Percentiles rank a stretch among this genome's conserved stretches.
Conservation (phyloP, 1,140 invertebrate genomes). For the Drosophila paulistorum region DNA sequence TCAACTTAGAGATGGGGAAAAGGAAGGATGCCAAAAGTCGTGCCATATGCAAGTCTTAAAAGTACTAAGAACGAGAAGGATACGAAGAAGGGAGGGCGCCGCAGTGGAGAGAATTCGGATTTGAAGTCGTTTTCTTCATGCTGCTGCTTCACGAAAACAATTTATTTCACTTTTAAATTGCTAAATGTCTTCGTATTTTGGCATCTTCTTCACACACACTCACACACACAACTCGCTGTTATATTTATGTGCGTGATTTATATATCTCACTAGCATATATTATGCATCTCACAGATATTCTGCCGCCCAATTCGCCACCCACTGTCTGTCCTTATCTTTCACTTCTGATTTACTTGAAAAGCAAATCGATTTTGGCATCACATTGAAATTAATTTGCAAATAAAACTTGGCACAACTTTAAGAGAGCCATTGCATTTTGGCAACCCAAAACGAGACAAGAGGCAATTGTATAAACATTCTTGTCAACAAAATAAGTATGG, state of each 20-base stretch:
- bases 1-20: constrained; percentile 20
- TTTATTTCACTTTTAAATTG: constrained; percentile 76
- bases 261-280: constrained; percentile 34
- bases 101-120: background rate
- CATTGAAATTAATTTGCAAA: constrained; percentile 67
- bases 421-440: constrained; percentile 24
- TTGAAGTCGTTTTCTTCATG: background rate
- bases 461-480: constrained; percentile 36
- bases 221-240: constrained; percentile 7
- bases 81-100: background rate
- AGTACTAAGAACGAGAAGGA: constrained; percentile 11
- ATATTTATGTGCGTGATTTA: constrained; percentile 64
- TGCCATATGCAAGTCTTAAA: constrained; percentile 47
- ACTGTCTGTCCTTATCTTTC: constrained; percentile 6
- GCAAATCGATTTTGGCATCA: constrained; percentile 63
- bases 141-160: constrained; percentile 32
- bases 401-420: constrained; percentile 49
- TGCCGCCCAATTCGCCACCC: background rate
- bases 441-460: background rate
- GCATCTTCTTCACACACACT: constrained; percentile 23
- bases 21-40: constrained; percentile 34
- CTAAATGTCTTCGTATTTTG: constrained; percentile 58
- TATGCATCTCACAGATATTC: constrained; percentile 28
- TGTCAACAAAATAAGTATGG: background rate
- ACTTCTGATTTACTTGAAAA: constrained; percentile 29